phyloP scores from a whole-genome alignment of 2,888 invertebrate genomes.

The Hyposoter didymator region DNA sequence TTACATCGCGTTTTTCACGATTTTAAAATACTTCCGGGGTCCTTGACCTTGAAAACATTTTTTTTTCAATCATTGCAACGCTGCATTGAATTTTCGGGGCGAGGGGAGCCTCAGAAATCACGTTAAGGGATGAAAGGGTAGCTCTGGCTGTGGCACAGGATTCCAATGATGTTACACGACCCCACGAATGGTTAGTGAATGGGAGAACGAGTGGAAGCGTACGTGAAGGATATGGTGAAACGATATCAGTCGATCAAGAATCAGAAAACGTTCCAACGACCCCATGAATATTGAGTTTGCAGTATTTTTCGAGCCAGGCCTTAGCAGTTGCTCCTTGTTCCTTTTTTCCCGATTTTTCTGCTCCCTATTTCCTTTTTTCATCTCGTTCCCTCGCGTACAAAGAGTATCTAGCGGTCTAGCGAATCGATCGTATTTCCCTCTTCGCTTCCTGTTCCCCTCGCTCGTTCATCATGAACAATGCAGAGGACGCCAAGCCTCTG shows the following conservation, averaged over 20 bases:
- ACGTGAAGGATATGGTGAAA: conserved; percentile 1
- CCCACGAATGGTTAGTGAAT: conserved; percentile 3
- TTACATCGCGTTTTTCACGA: background rate
- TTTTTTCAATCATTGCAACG: background rate
- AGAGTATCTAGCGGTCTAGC: conserved; percentile 44
- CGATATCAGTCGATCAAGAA: conserved; percentile 37
- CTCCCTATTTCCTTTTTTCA: background rate
- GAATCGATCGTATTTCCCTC: conserved; percentile 63
- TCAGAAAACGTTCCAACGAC: conserved; percentile 26
- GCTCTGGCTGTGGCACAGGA: background rate
- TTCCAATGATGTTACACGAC: background rate
- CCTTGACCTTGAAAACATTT: background rate
- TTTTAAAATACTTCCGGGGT: background rate
- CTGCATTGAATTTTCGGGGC: background rate
- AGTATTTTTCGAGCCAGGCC: conserved; percentile 59
- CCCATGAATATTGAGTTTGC: conserved; percentile 41
- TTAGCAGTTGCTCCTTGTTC: conserved; percentile 5
- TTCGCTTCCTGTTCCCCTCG: background rate
- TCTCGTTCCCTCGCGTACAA: conserved; percentile 28
- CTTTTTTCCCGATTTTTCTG: conserved; percentile 11
- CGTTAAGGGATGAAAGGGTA: background rate
- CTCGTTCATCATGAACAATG: conserved; percentile 64
- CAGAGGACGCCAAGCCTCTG: conserved; percentile 50
- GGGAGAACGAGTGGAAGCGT: background rate
- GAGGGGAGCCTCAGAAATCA: background rate